A percentile compares a stretch with the other conserved stretches of the same genome.
Evolutionary conservation across 2,888 invertebrate genomes (phyloP).

Genomic region (Volucella bombylans): DNA sequence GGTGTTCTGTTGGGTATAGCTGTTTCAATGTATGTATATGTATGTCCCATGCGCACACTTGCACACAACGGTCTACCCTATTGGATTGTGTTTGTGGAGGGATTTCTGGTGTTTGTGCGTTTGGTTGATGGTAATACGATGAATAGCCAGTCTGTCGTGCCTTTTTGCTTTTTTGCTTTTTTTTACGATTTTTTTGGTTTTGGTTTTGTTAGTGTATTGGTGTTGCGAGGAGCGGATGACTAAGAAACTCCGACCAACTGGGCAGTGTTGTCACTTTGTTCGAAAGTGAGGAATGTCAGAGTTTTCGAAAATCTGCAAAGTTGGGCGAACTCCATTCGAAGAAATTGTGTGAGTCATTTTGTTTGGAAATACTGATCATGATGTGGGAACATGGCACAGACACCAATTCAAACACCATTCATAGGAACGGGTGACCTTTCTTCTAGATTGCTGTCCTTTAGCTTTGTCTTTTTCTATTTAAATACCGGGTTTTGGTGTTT

Average conservation of each 20-base stretch:
- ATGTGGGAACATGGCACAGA: too few relatives aligned
- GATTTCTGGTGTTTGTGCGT: slow-evolving; percentile 1
- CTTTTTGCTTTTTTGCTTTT: slow-evolving; percentile 7
- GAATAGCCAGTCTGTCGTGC: not conserved
- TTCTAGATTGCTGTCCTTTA: too few relatives aligned
- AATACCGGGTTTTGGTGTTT: too few relatives aligned
- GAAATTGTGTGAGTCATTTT: too few relatives aligned
- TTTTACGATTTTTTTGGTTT: not conserved
- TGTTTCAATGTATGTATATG: not conserved
- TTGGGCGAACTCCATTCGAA: too few relatives aligned
- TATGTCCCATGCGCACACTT: too few relatives aligned
- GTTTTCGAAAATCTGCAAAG: not conserved
- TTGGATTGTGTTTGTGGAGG: too few relatives aligned
- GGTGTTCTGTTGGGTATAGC: slow-evolving; percentile 1
- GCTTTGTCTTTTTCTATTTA: too few relatives aligned
- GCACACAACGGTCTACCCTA: too few relatives aligned
- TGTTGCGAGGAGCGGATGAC: slow-evolving; percentile 45
- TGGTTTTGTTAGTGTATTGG: slow-evolving; percentile 10
- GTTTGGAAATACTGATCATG: too few relatives aligned
- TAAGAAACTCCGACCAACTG: slow-evolving; percentile 33
- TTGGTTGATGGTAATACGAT: slow-evolving; percentile 4
- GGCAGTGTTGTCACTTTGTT: slow-evolving; percentile 47
- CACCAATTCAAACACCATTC: too few relatives aligned
- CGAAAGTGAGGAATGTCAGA: slow-evolving; percentile 9
- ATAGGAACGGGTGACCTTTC: too few relatives aligned